A percentile compares a stretch with the other conserved stretches of the same genome.
phyloP scores from a whole-genome alignment of 2,888 invertebrate species.

The Eulithis testata region DNA sequence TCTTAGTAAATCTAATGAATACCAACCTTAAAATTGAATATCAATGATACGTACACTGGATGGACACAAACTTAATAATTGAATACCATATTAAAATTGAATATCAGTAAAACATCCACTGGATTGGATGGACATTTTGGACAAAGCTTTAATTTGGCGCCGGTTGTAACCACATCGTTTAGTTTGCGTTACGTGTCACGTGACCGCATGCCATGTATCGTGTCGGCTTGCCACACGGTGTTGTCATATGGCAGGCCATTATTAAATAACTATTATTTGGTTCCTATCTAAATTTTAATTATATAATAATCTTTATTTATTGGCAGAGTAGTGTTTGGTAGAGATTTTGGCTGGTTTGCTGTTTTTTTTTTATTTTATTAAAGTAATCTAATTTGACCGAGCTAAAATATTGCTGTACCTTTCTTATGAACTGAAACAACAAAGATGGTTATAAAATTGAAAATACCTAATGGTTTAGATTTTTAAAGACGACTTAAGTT shows the following conservation, averaged over 20 bases:
- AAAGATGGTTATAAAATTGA: too few relatives aligned
- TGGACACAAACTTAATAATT: too few relatives aligned
- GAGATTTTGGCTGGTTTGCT: too few relatives aligned
- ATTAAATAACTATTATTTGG: conserved; percentile 9
- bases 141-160: conserved; percentile 4
- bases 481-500: too few relatives aligned
- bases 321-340: not conserved
- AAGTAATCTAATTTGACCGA: too few relatives aligned
- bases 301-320: not conserved
- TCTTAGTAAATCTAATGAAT: too few relatives aligned
- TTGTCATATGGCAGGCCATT: conserved; percentile 3
- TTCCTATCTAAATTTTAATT: conserved; percentile 5
- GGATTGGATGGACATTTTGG: not conserved
- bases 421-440: too few relatives aligned
- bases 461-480: too few relatives aligned
- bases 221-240: conserved; percentile 34
- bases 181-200: conserved; percentile 23
- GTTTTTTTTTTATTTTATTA: too few relatives aligned
- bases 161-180: conserved; percentile 22
- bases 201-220: conserved; percentile 21
- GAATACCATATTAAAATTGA: not conserved
- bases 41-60: not conserved
- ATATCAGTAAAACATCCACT: not conserved
- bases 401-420: too few relatives aligned
- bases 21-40: not conserved